Evolutionary conservation across 2,113 vertebrate genomes (phyloP).

Genomic region (Pipa parva): DNA sequence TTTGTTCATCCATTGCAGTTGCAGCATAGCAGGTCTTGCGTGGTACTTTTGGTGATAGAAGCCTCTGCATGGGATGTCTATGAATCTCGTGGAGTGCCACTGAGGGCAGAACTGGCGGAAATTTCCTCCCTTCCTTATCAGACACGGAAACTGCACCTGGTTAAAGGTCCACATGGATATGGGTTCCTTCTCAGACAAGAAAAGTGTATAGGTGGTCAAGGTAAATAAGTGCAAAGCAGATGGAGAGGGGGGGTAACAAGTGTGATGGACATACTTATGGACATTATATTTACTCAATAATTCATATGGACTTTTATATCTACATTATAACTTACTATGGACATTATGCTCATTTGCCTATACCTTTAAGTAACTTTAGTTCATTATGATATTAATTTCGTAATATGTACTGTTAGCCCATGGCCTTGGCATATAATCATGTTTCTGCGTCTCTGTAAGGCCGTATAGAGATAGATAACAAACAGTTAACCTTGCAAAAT

Average conservation of each 20-base stretch:
- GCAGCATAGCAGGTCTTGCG: slow-evolving; percentile 62
- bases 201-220: slow-evolving; percentile 53
- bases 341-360: too few relatives aligned
- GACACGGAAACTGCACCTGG: slow-evolving; percentile 71
- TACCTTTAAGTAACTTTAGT: too few relatives aligned
- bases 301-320: too few relatives aligned
- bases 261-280: too few relatives aligned
- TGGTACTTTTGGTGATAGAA: slow-evolving; percentile 80
- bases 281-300: too few relatives aligned
- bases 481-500: too few relatives aligned
- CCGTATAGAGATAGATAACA: too few relatives aligned
- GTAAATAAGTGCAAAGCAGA: slow-evolving; percentile 58
- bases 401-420: too few relatives aligned
- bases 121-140: slow-evolving; percentile 65
- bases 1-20: slow-evolving; percentile 58
- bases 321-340: too few relatives aligned
- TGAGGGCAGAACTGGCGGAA: slow-evolving; percentile 69
- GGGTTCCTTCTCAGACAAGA: slow-evolving; percentile 89
- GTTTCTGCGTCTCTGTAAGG: too few relatives aligned
- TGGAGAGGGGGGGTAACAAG: neutral
- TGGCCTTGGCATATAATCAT: too few relatives aligned
- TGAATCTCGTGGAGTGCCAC: slow-evolving; percentile 60
- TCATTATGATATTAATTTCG: too few relatives aligned
- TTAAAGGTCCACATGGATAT: slow-evolving; percentile 72
- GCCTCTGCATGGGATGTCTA: slow-evolving; percentile 69